A percentile compares a stretch with the other conserved stretches of the same genome.
Evolutionary conservation across 2,888 invertebrate species (phyloP).

Genomic region (Mythimna lalbum): DNA sequence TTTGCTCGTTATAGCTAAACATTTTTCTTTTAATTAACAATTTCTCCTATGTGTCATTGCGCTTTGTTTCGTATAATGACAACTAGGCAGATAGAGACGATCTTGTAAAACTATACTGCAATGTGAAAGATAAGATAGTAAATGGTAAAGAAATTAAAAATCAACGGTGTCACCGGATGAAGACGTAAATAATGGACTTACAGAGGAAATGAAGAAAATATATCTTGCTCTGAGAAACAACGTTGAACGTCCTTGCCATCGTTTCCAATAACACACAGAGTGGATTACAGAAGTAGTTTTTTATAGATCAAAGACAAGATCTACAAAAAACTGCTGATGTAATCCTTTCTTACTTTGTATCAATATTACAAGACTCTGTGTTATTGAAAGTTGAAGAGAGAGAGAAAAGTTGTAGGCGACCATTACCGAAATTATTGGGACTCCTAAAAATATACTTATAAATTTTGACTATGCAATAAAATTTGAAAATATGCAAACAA

Average conservation of each 20-base stretch:
- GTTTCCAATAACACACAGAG: neutral
- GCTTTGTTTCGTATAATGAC: constrained; percentile 3
- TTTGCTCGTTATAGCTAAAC: constrained; percentile 63
- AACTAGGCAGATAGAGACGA: constrained; percentile 13
- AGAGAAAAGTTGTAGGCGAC: too few species aligned
- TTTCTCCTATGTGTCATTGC: constrained; percentile 48
- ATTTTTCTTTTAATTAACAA: constrained; percentile 64
- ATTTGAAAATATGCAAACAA: neutral
- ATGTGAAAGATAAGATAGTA: neutral
- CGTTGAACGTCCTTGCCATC: neutral
- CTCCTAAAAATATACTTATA: neutral
- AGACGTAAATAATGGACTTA: neutral
- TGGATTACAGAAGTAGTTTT: neutral
- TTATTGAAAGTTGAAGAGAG: too few species aligned
- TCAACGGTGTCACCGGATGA: neutral
- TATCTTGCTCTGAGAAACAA: neutral
- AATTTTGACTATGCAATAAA: neutral
- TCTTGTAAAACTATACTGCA: constrained; percentile 11
- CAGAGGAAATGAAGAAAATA: neutral
- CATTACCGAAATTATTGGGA: neutral
- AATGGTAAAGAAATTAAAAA: neutral
- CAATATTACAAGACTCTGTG: too few species aligned
- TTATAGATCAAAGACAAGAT: too few species aligned
- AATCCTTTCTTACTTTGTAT: too few species aligned
- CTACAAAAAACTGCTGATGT: too few species aligned